phyloP scores from a whole-genome alignment of 1,140 invertebrate genomes.

The Bicyclus anynana region DNA sequence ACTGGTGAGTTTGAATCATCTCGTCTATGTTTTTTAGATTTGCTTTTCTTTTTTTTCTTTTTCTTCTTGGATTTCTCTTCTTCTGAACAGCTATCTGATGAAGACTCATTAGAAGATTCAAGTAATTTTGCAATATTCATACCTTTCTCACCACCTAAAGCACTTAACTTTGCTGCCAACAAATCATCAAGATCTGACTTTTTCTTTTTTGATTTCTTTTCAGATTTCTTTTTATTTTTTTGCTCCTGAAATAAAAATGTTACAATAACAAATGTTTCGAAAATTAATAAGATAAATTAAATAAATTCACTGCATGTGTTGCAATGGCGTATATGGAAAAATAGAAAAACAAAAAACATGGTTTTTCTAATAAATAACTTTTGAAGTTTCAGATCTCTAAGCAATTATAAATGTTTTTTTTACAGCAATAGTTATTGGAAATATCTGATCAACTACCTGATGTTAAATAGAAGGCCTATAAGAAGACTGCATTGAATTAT shows the following conservation, averaged over 20 bases:
- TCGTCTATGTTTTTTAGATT: constrained; percentile 30
- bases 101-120: constrained; percentile 51
- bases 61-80: constrained; percentile 72
- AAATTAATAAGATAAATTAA: too few relatives aligned
- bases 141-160: constrained; percentile 64
- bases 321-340: too few relatives aligned
- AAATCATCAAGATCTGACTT: constrained; percentile 74
- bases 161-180: constrained; percentile 77
- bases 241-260: constrained; percentile 49
- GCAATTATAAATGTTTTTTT: too few relatives aligned
- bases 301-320: too few relatives aligned
- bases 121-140: constrained; percentile 60
- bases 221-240: constrained; percentile 73
- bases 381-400: too few relatives aligned
- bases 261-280: neutral
- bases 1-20: constrained; percentile 17
- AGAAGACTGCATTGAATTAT: too few relatives aligned
- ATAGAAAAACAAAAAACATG: too few relatives aligned
- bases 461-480: too few relatives aligned
- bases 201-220: constrained; percentile 78
- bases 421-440: too few relatives aligned
- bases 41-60: constrained; percentile 46
- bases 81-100: constrained; percentile 72
- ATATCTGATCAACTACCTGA: too few relatives aligned
- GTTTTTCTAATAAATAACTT: too few relatives aligned